Evolutionary conservation across 2,797 vertebrate genomes (phyloP).

Genomic region (Coccyzus lansbergi): DNA sequence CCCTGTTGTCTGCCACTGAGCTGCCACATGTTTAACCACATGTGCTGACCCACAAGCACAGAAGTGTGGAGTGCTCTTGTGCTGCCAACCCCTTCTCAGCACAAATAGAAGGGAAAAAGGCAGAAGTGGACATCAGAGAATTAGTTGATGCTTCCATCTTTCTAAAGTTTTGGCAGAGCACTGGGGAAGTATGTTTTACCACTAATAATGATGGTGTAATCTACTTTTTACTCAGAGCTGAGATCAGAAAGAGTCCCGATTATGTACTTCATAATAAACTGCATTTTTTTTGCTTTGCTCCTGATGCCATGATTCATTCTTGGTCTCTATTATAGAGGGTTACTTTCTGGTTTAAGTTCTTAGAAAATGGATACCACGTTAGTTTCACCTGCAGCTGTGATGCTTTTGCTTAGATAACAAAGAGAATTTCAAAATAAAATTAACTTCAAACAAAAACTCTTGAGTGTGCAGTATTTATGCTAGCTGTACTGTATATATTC

Average conservation of each 20-base stretch:
- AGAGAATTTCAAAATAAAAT: neutral
- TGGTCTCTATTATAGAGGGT: neutral
- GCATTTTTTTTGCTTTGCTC: neutral
- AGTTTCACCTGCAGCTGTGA: neutral
- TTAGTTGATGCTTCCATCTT: neutral
- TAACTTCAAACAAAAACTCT: neutral
- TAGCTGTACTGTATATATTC: neutral
- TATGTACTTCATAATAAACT: neutral
- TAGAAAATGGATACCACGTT: neutral
- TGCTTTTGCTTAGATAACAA: neutral
- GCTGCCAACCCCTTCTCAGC: neutral
- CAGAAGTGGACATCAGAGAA: neutral
- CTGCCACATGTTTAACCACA: no score
- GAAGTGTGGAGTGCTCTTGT: neutral
- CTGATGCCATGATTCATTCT: neutral
- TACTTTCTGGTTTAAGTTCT: neutral
- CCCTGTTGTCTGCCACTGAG: no score
- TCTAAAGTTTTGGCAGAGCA: neutral
- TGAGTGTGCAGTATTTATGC: neutral
- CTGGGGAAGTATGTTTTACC: neutral
- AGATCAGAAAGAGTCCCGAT: neutral
- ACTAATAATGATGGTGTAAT: neutral
- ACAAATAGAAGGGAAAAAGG: neutral
- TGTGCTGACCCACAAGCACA: neutral
- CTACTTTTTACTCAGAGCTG: neutral